Conservation (phyloP, 2,113 vertebrate species). For the Manacus vitellinus region DNA sequence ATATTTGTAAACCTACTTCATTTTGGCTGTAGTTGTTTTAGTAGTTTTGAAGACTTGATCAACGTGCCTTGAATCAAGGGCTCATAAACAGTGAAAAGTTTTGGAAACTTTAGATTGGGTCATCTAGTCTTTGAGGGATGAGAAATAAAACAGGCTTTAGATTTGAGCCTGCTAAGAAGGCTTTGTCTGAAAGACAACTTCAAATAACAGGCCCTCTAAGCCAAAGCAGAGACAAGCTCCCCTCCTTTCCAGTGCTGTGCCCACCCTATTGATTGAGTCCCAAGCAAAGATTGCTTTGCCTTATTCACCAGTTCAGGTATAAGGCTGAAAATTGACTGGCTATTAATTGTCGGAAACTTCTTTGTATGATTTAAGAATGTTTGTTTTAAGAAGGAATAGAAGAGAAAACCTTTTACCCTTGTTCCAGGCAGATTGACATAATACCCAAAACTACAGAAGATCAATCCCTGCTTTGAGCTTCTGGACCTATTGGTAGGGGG, state of each 20-base stretch:
- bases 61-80: background rate
- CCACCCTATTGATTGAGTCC: background rate
- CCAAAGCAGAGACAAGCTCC: background rate
- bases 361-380: background rate
- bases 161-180: background rate
- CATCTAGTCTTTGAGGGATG: background rate
- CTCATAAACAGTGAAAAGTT: background rate
- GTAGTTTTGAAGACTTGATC: background rate
- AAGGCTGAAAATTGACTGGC: background rate
- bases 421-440: background rate
- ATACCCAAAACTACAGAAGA: background rate
- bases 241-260: background rate
- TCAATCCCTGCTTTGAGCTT: constrained; percentile 16
- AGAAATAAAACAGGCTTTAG: background rate
- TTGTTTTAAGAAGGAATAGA: background rate
- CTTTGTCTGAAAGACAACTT: background rate
- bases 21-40: background rate
- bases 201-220: background rate
- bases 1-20: background rate
- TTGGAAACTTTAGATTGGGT: background rate
- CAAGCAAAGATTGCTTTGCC: background rate
- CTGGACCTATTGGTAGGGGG: background rate
- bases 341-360: background rate
- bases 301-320: background rate
- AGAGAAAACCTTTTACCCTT: background rate